Base-by-base conservation (phyloP, 2,113 vertebrate species). In the Mungos mungo region DNA sequence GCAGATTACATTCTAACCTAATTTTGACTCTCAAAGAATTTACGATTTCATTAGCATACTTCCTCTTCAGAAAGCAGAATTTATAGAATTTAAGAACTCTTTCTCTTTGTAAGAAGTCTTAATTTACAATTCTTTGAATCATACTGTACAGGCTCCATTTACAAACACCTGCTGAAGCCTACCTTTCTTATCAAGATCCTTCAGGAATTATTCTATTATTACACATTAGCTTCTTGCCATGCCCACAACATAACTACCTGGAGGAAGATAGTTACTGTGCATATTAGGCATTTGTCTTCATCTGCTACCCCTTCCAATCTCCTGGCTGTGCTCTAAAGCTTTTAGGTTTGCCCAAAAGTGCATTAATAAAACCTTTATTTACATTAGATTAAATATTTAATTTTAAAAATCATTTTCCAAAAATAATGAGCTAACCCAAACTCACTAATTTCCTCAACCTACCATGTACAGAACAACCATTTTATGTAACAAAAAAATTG, bases 151-250 rank as follows among this genome's bases (percentile, higher is more conserved):
- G 50, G 63, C 95, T 96, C 60, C 93, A 84, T 84, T 98, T 97
- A 95, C 69, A 95, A 97, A 97, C 54, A 95, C 90, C 87, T 97
- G 74, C 72, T 92, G 97, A 98, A 88, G 0, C 0, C 80, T 95
- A 35, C 47, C 87, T 96, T 76, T 90, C 80, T 95, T 90, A 95
- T 76, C 45, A 97, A 90, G 27, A 93, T 97, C 96, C 97, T 93
- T 63, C 47, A 89, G 96, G 98, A 98, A 96, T 90, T 79, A 79
- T 89, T 68, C 90, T 93, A 90, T 93, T 96, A 25, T 98, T 72
- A 71, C 50, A 14, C 45, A 45, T 72, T 57, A 88, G 31, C 31
- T 90, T 92, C 76, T 52, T 83, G 52, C 45, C 79, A 45, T 63
- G 23, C 25, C 35, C 12, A 65, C 27, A 68, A 66, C 27, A 35